Base-by-base conservation (phyloP, 2,113 vertebrate species). In the Pyxicephalus adspersus region DNA sequence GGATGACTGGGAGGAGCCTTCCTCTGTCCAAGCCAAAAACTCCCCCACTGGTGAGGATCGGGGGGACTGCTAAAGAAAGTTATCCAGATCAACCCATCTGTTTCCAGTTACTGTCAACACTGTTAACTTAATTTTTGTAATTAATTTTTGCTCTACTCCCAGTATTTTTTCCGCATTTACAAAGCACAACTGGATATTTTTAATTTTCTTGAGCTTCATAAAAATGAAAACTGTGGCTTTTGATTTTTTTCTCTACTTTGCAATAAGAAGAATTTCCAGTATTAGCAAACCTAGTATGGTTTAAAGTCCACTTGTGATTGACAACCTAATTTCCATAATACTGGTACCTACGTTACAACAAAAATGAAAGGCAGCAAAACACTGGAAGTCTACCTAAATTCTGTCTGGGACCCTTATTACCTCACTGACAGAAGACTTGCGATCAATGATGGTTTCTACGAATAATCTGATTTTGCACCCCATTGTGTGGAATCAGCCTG, bases 1-100 rank as follows among this genome's bases (percentile, higher is more conserved):
- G 80, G 97, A 98, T 34, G 96, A 98, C 89, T 93, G 96, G 86
- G 97, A 98, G 86, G 96, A 97, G 88, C 93, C 95, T 85, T 91
- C 94, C 86, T 91, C 92, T 29, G 94, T 95, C 86, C 87, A 89
- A 92, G 95, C 94, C 84, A 91, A 92, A 87, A 91, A 92, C 84
- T 91, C 95, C 78, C 93, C 90, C 84, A 94, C 95, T 90, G 94
- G 94, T 95, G 94, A 97, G 92, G 96, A 92, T 95, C 94, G 90
- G 88, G 91, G 93, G 5, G 38, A 89, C 89, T 93, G 92, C 89
- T 94, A 89, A 92, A 91, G 83, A 76, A 82, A 79, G 76, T 58
- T 86, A 88, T 89, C 65, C 29, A 0, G 87, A 87, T 86, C 85
- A 84, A 88, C 89, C 85, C 83, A 82, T 84, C 88, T 84, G 86